Evolutionary conservation across 2,113 vertebrate genomes (phyloP).

Genomic region (Epinephelus cyanopodus): DNA sequence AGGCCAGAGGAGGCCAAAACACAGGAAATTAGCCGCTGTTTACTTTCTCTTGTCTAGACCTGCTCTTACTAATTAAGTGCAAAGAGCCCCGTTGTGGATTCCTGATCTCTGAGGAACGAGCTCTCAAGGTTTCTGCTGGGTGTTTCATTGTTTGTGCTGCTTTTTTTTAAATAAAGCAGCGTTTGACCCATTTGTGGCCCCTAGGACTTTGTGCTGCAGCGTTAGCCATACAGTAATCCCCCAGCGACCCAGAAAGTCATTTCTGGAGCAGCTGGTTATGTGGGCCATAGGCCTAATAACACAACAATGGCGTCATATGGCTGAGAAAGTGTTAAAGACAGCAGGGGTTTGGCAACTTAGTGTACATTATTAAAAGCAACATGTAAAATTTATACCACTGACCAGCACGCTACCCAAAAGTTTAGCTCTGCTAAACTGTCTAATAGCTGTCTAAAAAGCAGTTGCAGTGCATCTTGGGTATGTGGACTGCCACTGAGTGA

Average conservation of each 20-base stretch:
- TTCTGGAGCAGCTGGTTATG: conserved; percentile 74
- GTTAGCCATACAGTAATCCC: conserved; percentile 70
- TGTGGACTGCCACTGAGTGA: background rate
- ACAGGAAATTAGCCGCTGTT: conserved; percentile 73
- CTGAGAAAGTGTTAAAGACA: conserved; percentile 53
- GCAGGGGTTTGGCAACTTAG: conserved; percentile 4
- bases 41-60: conserved; percentile 66
- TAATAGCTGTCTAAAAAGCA: background rate
- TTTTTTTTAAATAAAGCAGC: conserved; percentile 2
- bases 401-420: background rate
- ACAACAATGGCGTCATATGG: conserved; percentile 57
- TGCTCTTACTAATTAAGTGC: conserved; percentile 63
- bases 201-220: conserved; percentile 32
- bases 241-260: conserved; percentile 73
- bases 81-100: conserved; percentile 44
- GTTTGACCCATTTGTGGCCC: conserved; percentile 74
- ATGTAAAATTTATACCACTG: background rate
- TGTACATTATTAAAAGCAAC: conserved; percentile 35
- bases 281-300: conserved; percentile 62
- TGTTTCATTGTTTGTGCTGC: conserved; percentile 32
- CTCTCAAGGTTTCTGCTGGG: conserved; percentile 18
- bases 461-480: conserved; percentile 1
- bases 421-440: background rate
- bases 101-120: conserved; percentile 3
- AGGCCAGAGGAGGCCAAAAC: conserved; percentile 57